These are phyloP conservation scores for Nerophis lumbriciformis DNA, from an alignment of 2,113 vertebrate species.

Conservation along the genomic window DNA sequence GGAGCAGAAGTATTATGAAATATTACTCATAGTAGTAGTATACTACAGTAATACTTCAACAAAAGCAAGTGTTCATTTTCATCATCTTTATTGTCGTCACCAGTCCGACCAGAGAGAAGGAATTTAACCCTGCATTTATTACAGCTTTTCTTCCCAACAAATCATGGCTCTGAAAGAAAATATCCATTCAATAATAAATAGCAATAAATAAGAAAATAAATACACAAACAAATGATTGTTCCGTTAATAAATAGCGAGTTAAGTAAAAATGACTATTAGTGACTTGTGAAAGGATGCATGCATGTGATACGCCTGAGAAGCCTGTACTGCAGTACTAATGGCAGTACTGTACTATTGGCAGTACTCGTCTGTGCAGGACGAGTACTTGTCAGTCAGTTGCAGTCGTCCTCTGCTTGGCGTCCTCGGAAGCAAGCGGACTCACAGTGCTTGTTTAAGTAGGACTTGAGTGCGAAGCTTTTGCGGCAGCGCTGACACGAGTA, in stretches of 20 bases:
- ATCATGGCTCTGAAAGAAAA: slow-evolving; percentile 30
- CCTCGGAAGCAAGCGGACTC: slow-evolving; percentile 88
- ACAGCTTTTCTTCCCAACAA: slow-evolving; percentile 50
- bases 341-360: not conserved
- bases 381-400: slow-evolving; percentile 66
- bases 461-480: slow-evolving; percentile 87
- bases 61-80: slow-evolving; percentile 9
- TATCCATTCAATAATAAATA: slow-evolving; percentile 46
- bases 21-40: too few species aligned
- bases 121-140: slow-evolving; percentile 30
- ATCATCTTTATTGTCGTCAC: slow-evolving; percentile 45
- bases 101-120: slow-evolving; percentile 39
- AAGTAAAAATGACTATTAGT: too few species aligned
- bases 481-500: slow-evolving; percentile 84
- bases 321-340: slow-evolving; percentile 1
- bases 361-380: not conserved
- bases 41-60: too few species aligned
- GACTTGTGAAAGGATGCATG: slow-evolving; percentile 31
- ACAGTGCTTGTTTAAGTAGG: slow-evolving; percentile 90
- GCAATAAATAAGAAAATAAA: slow-evolving; percentile 55
- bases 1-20: too few species aligned
- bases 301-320: slow-evolving; percentile 30
- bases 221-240: slow-evolving; percentile 33
- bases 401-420: slow-evolving; percentile 67
- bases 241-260: slow-evolving; percentile 13